phyloP scores from a whole-genome alignment of 2,797 vertebrate genomes.

The Megaceryle alcyon region DNA sequence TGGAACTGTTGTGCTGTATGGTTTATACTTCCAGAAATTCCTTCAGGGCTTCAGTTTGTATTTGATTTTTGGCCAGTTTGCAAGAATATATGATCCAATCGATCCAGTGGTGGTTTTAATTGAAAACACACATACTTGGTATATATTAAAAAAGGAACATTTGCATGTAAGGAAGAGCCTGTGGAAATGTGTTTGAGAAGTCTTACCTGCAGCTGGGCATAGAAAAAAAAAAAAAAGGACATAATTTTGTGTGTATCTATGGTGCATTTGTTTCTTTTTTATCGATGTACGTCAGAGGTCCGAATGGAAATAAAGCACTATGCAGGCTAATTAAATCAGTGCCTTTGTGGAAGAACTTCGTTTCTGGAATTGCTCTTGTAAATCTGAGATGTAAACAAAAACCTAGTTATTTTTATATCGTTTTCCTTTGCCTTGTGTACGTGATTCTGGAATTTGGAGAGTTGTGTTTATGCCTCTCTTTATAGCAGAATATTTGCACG shows the following conservation, averaged over 20 bases:
- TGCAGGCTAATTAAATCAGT: slow-evolving; percentile 66
- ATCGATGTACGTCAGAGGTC: slow-evolving; percentile 28
- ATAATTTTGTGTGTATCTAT: slow-evolving; percentile 10
- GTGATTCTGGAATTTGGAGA: slow-evolving; percentile 45
- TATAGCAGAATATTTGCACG: slow-evolving; percentile 58
- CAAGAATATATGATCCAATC: slow-evolving; percentile 17
- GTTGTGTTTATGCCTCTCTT: slow-evolving; percentile 54
- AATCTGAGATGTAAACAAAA: slow-evolving; percentile 71
- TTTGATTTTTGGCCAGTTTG: slow-evolving; percentile 56
- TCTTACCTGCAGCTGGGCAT: background rate
- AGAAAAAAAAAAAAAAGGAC: background rate
- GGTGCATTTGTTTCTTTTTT: slow-evolving; percentile 8
- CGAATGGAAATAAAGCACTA: slow-evolving; percentile 21
- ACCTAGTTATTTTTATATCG: slow-evolving; percentile 52
- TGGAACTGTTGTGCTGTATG: background rate
- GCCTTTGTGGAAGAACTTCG: slow-evolving; percentile 51
- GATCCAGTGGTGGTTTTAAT: slow-evolving; percentile 51
- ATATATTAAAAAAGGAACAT: background rate
- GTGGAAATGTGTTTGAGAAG: slow-evolving; percentile 11
- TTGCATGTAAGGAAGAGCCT: slow-evolving; percentile 1
- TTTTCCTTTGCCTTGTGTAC: slow-evolving; percentile 47
- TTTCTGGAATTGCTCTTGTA: slow-evolving; percentile 72
- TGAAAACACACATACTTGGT: slow-evolving; percentile 31
- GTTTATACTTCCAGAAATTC: slow-evolving; percentile 55
- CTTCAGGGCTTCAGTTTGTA: slow-evolving; percentile 51